phyloP scores from a whole-genome alignment of 2,888 invertebrate species.

The Rhingia rostrata region DNA sequence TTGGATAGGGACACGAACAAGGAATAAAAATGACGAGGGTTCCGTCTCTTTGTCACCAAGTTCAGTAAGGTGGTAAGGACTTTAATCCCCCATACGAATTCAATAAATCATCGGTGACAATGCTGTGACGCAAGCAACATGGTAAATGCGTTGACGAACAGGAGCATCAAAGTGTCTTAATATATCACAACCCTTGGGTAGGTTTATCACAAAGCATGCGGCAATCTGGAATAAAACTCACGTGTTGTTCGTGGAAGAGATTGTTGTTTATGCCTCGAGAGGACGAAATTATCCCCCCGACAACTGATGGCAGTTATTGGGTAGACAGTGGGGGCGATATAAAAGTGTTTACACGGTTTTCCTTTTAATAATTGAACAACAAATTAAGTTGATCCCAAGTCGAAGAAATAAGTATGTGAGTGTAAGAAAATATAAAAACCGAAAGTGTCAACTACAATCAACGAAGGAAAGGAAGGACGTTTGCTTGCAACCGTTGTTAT shows the following conservation, averaged over 20 bases:
- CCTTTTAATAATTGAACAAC: background rate
- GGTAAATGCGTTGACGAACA: constrained; percentile 48
- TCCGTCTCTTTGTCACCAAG: background rate
- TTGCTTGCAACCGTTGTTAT: too few relatives aligned
- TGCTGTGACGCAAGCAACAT: constrained; percentile 34
- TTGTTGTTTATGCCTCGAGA: constrained; percentile 14
- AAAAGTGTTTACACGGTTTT: background rate
- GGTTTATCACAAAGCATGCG: constrained; percentile 26
- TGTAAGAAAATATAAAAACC: too few relatives aligned
- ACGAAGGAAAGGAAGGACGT: too few relatives aligned
- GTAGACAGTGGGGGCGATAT: background rate
- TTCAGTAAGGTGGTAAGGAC: background rate
- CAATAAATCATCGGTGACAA: constrained; percentile 61
- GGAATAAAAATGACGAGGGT: background rate
- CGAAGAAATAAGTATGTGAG: too few relatives aligned
- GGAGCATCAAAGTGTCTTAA: constrained; percentile 58
- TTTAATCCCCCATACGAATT: constrained; percentile 46
- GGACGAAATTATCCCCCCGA: background rate
- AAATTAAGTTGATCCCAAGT: too few relatives aligned
- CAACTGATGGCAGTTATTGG: background rate
- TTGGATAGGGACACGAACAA: background rate
- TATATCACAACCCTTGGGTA: constrained; percentile 55
- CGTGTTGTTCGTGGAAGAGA: constrained; percentile 32
- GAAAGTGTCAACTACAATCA: too few relatives aligned
- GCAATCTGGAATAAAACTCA: constrained; percentile 14